A percentile compares a stretch with the other conserved stretches of the same genome.
phyloP scores from a whole-genome alignment of 2,888 invertebrate genomes.

The Idaea straminata region DNA sequence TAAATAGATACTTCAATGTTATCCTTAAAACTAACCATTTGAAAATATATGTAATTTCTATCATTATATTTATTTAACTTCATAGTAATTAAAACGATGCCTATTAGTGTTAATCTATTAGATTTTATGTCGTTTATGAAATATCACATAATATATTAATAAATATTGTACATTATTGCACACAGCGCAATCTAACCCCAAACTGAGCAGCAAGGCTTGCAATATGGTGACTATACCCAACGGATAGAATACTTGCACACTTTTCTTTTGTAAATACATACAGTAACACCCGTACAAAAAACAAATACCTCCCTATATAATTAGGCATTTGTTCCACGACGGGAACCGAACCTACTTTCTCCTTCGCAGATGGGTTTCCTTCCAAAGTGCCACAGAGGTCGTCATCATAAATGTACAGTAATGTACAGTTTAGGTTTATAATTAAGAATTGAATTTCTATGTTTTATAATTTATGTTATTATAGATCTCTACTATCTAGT shows the following conservation, averaged over 20 bases:
- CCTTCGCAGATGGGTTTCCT: too few species aligned
- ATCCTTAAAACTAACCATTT: slow-evolving; percentile 3
- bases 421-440: slow-evolving; percentile 50
- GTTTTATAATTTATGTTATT: slow-evolving; percentile 48
- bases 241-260: too few species aligned
- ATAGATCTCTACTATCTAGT: slow-evolving; percentile 56
- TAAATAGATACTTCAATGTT: background rate
- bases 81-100: slow-evolving; percentile 28
- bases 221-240: background rate
- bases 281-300: background rate
- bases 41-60: slow-evolving; percentile 21
- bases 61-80: slow-evolving; percentile 26
- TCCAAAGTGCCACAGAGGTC: background rate
- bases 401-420: slow-evolving; percentile 2
- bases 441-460: slow-evolving; percentile 32
- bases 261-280: background rate
- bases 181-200: background rate
- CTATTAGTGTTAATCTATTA: slow-evolving; percentile 39
- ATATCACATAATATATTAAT: background rate
- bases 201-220: background rate
- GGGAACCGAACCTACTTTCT: background rate
- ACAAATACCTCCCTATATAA: too few species aligned
- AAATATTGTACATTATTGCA: background rate
- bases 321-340: background rate
- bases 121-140: slow-evolving; percentile 38